Evolutionary conservation across 2,113 vertebrate genomes (phyloP).

Genomic region (Lepus americanus): DNA sequence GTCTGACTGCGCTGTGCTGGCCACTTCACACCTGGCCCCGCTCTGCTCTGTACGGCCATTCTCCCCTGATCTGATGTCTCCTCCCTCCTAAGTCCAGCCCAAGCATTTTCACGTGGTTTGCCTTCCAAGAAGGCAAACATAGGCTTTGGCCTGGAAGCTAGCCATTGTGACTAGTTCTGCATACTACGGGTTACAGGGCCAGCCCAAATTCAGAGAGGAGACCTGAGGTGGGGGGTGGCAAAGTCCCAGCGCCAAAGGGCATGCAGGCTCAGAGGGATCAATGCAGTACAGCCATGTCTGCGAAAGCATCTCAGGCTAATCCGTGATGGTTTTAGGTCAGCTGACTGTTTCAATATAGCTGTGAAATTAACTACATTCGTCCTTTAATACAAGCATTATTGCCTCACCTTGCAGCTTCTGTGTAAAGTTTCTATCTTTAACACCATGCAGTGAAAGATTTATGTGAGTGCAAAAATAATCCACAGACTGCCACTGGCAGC

Average conservation of each 20-base stretch:
- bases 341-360: not conserved
- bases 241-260: not conserved
- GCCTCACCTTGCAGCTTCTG: not conserved
- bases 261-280: not conserved
- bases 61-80: accelerated
- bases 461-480: not conserved
- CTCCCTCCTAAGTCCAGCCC: too few species aligned
- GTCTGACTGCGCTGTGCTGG: not conserved
- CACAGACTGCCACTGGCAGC: not conserved
- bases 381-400: not conserved
- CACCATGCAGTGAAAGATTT: not conserved
- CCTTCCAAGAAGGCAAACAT: not conserved
- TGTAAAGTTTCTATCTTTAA: not conserved
- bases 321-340: not conserved
- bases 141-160: not conserved
- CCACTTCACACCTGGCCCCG: too few species aligned
- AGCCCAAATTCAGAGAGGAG: not conserved
- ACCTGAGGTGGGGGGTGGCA: not conserved
- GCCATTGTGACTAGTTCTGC: not conserved
- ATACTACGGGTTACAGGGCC: not conserved
- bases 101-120: not conserved
- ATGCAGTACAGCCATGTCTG: not conserved
- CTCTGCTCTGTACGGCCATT: not conserved
- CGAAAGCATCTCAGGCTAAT: not conserved
- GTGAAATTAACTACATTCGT: not conserved